Evolutionary conservation across 2,113 vertebrate species (phyloP).

Genomic region (Anarhynchus alexandrinus): DNA sequence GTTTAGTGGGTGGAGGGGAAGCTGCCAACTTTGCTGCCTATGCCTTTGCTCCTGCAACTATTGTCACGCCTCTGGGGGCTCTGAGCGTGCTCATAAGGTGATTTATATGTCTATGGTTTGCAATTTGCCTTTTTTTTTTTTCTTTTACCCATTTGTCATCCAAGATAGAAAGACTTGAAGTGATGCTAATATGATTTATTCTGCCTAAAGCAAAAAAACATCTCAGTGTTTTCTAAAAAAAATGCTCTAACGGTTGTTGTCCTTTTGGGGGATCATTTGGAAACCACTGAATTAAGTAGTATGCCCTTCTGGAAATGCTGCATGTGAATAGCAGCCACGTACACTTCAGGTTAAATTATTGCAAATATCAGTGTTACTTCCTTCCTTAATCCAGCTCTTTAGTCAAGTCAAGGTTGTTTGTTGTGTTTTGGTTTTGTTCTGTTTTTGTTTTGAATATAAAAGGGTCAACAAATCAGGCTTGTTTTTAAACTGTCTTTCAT

Average conservation of each 20-base stretch:
- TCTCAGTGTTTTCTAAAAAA: background rate
- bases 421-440: background rate
- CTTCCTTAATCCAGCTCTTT: background rate
- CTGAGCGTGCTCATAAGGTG: slow-evolving; percentile 97
- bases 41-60: slow-evolving; percentile 91
- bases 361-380: background rate
- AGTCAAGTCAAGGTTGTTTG: background rate
- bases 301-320: background rate
- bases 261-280: background rate
- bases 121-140: background rate
- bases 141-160: background rate
- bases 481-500: background rate
- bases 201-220: background rate
- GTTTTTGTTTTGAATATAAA: background rate
- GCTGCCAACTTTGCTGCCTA: slow-evolving; percentile 94
- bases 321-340: background rate
- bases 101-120: background rate
- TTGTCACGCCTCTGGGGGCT: slow-evolving; percentile 92
- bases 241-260: background rate
- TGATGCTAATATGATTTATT: background rate
- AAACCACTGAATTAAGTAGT: background rate
- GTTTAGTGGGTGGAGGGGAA: slow-evolving; percentile 91
- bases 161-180: background rate
- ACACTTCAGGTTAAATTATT: background rate
- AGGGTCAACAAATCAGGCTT: background rate